Evolutionary conservation across 2,797 vertebrate genomes (phyloP).

Genomic region (Aulostomus chinensis): DNA sequence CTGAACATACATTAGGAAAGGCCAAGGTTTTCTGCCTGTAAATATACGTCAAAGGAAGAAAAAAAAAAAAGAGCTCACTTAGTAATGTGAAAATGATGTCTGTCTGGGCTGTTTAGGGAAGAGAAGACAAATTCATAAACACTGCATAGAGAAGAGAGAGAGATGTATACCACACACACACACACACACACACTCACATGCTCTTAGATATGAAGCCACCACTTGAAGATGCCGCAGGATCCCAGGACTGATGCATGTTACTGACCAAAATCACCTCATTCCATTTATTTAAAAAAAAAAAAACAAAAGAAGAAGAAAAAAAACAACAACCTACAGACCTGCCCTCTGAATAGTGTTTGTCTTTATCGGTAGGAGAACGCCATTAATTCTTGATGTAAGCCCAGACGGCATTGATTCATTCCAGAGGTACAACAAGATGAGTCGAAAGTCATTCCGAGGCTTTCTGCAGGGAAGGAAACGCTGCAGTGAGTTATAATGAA

Average conservation of each 20-base stretch:
- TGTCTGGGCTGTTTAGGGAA: slow-evolving; percentile 66
- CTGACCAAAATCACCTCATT: slow-evolving; percentile 61
- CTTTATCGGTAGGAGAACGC: slow-evolving; percentile 27
- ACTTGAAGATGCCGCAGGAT: slow-evolving; percentile 49
- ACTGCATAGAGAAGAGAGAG: too few species aligned
- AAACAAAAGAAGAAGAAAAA: slow-evolving; percentile 40
- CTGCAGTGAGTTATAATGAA: slow-evolving; percentile 51
- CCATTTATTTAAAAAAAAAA: slow-evolving; percentile 49
- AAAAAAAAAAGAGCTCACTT: slow-evolving; percentile 58
- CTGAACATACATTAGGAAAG: slow-evolving; percentile 62
- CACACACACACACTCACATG: slow-evolving; percentile 4
- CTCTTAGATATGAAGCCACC: slow-evolving; percentile 38
- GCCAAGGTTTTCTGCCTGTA: slow-evolving; percentile 67
- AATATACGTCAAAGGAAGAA: slow-evolving; percentile 62
- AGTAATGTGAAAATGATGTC: slow-evolving; percentile 76
- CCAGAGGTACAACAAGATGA: slow-evolving; percentile 57
- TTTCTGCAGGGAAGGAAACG: slow-evolving; percentile 50
- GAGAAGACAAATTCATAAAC: too few species aligned
- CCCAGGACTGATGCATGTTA: slow-evolving; percentile 41
- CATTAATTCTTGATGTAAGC: slow-evolving; percentile 68
- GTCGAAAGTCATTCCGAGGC: slow-evolving; percentile 61
- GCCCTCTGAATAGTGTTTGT: slow-evolving; percentile 46
- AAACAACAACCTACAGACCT: slow-evolving; percentile 19
- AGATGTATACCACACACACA: neutral
- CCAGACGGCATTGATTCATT: slow-evolving; percentile 71